Base-by-base conservation (phyloP, 2,888 invertebrate species). In the Urechis unicinctus region DNA sequence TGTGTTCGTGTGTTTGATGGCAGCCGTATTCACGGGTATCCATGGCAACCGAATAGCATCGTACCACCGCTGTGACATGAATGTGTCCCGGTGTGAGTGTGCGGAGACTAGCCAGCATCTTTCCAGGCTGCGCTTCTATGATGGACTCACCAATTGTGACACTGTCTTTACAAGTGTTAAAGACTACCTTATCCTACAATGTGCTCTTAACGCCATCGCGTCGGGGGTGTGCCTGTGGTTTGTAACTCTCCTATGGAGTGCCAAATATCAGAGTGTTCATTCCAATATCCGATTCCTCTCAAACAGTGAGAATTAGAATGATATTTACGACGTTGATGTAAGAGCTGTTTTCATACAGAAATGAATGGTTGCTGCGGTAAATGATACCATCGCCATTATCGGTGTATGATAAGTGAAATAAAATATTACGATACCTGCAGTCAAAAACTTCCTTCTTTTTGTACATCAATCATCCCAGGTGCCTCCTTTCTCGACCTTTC, bases 1-100 rank as follows among this genome's bases (percentile, higher is more conserved):
- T 24, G 53, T 56, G n/a, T 61, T 61, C 57, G 36, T 61, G 46
- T 59, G 59, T 49, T 59, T 61, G 59, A 47, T 61, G 9, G 61
- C 60, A 26, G 43, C 51, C 3, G 59, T 59, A 13, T 61, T 59
- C 51, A 30, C 59, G 3, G 59, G 56, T 22, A 59, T 59, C 52
- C 61, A 61, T 28, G 59, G 59, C 6, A 26, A 36, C 28, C 54
- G 56, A 1, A 59, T 61, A 25, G 31, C 59, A 13, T 28, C 52
- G 6, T 60, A 47, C 50, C 26, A 26, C 3, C 29, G 36, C 30
- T 59, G 59, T 36, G 36, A 52, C 31, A 42, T 26, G 30, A 17
- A 44, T 17, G 43, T 24, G 5, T 24, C 50, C 2, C 28, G 48
- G 26, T 60, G 60, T 29, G 49, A 44, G 24, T 36, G 36, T 36